phyloP scores from a whole-genome alignment of 2,113 vertebrate genomes.

The Ursus arctos region DNA sequence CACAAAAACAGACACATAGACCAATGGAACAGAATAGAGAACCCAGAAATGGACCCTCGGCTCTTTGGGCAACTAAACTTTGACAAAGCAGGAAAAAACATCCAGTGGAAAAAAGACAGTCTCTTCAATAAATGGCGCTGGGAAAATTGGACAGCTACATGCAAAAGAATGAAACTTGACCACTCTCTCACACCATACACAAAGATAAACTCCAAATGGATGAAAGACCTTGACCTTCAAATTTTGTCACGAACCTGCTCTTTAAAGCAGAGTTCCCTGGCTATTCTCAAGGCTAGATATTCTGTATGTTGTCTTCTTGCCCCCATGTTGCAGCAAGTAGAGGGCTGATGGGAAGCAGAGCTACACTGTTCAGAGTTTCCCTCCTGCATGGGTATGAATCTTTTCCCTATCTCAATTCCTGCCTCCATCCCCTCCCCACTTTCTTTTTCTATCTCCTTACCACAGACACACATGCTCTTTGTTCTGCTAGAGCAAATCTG shows the following conservation, averaged over 20 bases:
- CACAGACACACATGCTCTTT: background rate
- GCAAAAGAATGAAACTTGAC: no score
- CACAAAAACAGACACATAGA: no score
- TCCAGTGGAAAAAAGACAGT: no score
- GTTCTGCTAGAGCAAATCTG: background rate
- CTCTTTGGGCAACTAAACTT: no score
- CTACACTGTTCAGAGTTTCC: background rate
- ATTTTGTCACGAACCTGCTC: background rate
- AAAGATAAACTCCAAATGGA: no score
- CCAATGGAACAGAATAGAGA: no score
- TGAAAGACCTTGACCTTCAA: background rate
- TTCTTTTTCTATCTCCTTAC: background rate
- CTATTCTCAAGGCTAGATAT: background rate
- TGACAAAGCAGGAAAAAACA: no score
- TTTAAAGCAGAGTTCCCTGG: background rate
- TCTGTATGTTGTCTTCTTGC: background rate
- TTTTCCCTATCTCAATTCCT: background rate
- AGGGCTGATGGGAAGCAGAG: background rate
- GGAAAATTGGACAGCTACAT: no score
- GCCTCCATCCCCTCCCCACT: rapidly evolving
- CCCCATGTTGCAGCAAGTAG: background rate
- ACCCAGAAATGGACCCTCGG: no score
- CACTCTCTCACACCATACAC: no score
- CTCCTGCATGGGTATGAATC: background rate
- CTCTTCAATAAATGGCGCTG: no score